phyloP scores from a whole-genome alignment of 2,797 vertebrate species.

The Trematomus bernacchii region DNA sequence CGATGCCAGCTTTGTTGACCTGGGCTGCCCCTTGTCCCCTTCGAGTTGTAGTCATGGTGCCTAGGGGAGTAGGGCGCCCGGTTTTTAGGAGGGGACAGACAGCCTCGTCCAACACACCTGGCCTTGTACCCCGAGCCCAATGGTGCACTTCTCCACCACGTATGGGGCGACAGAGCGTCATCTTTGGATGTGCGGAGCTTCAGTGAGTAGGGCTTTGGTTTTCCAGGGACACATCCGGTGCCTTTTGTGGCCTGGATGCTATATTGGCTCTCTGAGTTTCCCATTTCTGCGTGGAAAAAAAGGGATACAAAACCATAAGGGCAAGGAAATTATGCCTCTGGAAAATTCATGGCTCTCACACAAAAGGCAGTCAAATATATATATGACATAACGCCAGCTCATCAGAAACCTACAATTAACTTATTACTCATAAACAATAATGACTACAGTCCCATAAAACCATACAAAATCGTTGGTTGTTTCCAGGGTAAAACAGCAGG shows the following conservation, averaged over 20 bases:
- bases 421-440: slow-evolving; percentile 59
- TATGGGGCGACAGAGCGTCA: slow-evolving; percentile 85
- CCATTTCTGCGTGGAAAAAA: slow-evolving; percentile 88
- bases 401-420: slow-evolving; percentile 42
- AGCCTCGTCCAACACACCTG: slow-evolving; percentile 89
- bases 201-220: slow-evolving; percentile 90
- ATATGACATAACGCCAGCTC: slow-evolving; percentile 50
- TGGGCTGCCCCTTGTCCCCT: slow-evolving; percentile 76
- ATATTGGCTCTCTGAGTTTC: slow-evolving; percentile 97
- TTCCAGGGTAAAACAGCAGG: slow-evolving; percentile 32
- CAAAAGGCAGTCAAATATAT: slow-evolving; percentile 26
- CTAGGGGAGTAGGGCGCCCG: slow-evolving; percentile 89
- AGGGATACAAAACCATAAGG: slow-evolving; percentile 6
- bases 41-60: slow-evolving; percentile 84
- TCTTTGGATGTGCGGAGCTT: slow-evolving; percentile 89
- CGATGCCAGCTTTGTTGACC: slow-evolving; percentile 68
- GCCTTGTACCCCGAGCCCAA: slow-evolving; percentile 87
- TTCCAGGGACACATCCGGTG: slow-evolving; percentile 83
- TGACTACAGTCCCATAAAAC: slow-evolving; percentile 32
- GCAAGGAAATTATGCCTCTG: slow-evolving; percentile 2
- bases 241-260: slow-evolving; percentile 92
- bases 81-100: slow-evolving; percentile 91
- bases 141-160: slow-evolving; percentile 86
- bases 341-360: slow-evolving; percentile 30
- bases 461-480: slow-evolving; percentile 20